Evolutionary conservation across 2,888 invertebrate species (phyloP).

Genomic region (Ichneumoninae sp.): DNA sequence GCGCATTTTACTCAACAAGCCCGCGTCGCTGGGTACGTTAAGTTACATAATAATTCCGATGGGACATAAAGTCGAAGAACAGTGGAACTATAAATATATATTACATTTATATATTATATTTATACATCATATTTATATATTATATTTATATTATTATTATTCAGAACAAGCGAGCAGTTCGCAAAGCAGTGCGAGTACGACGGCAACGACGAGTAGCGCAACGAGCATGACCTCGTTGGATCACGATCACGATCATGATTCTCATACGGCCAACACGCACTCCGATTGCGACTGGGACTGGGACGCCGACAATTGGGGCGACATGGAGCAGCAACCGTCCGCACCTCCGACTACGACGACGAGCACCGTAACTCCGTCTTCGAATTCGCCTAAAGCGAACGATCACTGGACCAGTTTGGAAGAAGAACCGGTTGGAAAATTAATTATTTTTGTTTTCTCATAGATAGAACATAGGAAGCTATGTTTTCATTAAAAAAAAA

Average conservation of each 20-base stretch:
- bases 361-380: slow-evolving; percentile 85
- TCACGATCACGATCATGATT: slow-evolving; percentile 89
- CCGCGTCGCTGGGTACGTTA: slow-evolving; percentile 90
- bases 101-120: too few relatives aligned
- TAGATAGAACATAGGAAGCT: background rate
- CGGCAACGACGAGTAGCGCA: slow-evolving; percentile 94
- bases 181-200: slow-evolving; percentile 91
- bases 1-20: slow-evolving; percentile 90
- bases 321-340: slow-evolving; percentile 90
- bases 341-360: slow-evolving; percentile 80
- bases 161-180: slow-evolving; percentile 90
- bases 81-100: background rate
- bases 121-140: too few relatives aligned
- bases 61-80: slow-evolving; percentile 19
- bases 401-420: slow-evolving; percentile 95
- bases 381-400: slow-evolving; percentile 88
- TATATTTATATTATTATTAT: slow-evolving; percentile 47
- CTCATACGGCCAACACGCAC: slow-evolving; percentile 88
- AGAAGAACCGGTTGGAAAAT: slow-evolving; percentile 89
- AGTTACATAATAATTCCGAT: slow-evolving; percentile 6
- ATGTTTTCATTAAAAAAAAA: too few relatives aligned
- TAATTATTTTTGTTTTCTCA: slow-evolving; percentile 33
- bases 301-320: slow-evolving; percentile 96
- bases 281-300: slow-evolving; percentile 95
- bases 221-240: slow-evolving; percentile 95